A percentile compares a stretch with the other conserved stretches of the same genome.
These are phyloP conservation scores for Sycophila sp. DNA, from an alignment of 1,140 invertebrate genomes.

Conservation along the genomic window DNA sequence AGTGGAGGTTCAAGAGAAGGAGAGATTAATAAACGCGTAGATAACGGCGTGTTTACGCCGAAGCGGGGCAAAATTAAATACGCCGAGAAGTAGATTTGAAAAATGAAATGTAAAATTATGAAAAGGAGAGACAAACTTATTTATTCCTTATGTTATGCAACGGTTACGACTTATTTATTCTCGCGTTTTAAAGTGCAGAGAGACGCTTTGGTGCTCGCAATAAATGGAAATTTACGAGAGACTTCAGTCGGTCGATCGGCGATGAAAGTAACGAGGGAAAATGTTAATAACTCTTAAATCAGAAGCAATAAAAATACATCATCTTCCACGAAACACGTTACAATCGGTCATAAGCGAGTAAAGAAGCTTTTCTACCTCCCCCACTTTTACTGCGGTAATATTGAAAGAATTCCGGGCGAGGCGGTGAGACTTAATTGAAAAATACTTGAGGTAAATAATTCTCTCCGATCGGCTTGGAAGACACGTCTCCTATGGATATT, in stretches of 20 bases:
- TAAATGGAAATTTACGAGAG: too few species aligned
- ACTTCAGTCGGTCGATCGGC: too few species aligned
- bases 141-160: too few species aligned
- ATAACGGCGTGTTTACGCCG: background rate
- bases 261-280: background rate
- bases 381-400: constrained; percentile 38
- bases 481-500: background rate
- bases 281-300: background rate
- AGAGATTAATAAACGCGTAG: constrained; percentile 23
- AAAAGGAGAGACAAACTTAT: too few species aligned
- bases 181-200: too few species aligned
- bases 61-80: background rate
- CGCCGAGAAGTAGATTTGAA: background rate
- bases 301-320: constrained; percentile 29
- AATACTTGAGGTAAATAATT: constrained; percentile 42
- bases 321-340: background rate
- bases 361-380: constrained; percentile 4
- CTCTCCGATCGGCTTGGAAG: background rate
- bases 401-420: constrained; percentile 36
- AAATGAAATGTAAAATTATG: background rate
- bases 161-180: too few species aligned
- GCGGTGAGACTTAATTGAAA: constrained; percentile 45
- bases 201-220: too few species aligned
- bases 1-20: constrained; percentile 8
- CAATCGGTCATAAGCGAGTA: background rate